These are phyloP conservation scores for Aphis craccivora DNA, from an alignment of 1,140 invertebrate genomes.

Conservation along the genomic window DNA sequence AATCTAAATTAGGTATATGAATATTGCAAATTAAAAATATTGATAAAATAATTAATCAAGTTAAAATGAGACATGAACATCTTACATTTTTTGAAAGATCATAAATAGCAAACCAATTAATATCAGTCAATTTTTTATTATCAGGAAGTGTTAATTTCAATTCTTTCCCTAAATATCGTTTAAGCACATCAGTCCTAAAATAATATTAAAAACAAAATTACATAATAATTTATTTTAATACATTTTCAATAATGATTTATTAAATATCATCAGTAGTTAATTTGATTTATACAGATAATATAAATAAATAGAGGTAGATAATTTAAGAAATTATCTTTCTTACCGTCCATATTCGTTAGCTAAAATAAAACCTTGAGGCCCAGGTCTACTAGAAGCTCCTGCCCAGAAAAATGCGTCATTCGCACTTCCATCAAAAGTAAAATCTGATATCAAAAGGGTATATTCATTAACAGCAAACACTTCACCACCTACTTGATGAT, in stretches of 20 bases:
- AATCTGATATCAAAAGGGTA: conserved; percentile 81
- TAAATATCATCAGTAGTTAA: not conserved
- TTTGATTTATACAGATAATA: too few relatives aligned
- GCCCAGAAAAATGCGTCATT: conserved; percentile 93
- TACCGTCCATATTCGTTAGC: conserved; percentile 87
- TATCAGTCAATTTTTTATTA: conserved; percentile 84
- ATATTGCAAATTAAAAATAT: not conserved
- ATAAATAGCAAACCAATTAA: conserved; percentile 91
- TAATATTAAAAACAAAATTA: conserved; percentile 6
- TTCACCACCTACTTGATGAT: conserved; percentile 87
- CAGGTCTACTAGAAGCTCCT: conserved; percentile 83
- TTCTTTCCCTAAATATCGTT: conserved; percentile 85
- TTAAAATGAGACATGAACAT: not conserved
- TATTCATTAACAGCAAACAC: conserved; percentile 90
- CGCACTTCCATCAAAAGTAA: conserved; percentile 91
- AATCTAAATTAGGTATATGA: conserved; percentile 67
- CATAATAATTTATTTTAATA: not conserved
- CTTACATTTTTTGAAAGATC: conserved; percentile 80
- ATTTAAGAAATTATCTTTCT: conserved; percentile 63
- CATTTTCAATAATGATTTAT: not conserved
- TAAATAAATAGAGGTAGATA: too few relatives aligned
- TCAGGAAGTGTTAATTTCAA: conserved; percentile 85
- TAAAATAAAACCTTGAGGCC: conserved; percentile 89
- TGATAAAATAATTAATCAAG: too few relatives aligned
- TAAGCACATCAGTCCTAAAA: conserved; percentile 84